A percentile compares a stretch with the other conserved stretches of the same genome.
These are phyloP conservation scores for Australoheros scitulus DNA, from an alignment of 2,113 vertebrate genomes.

Conservation along the genomic window DNA sequence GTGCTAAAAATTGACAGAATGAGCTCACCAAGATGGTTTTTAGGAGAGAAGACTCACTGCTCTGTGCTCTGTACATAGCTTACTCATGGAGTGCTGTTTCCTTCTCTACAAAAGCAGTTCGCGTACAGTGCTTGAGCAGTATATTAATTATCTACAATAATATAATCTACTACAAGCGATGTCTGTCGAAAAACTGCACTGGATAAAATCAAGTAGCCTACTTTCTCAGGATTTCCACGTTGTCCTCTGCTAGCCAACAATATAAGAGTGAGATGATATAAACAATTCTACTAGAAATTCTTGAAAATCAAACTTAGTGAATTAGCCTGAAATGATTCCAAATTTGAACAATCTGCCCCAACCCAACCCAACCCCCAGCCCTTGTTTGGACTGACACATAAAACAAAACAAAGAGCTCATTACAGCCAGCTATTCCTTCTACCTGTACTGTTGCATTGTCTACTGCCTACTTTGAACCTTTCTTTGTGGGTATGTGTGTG, in stretches of 20 bases:
- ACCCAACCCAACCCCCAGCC: background rate
- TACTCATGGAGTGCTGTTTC: background rate
- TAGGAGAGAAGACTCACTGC: background rate
- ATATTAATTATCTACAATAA: background rate
- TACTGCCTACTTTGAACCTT: slow-evolving; percentile 10
- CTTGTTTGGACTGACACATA: background rate
- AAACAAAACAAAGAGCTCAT: slow-evolving; percentile 22
- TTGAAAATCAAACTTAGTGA: background rate
- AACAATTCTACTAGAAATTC: background rate
- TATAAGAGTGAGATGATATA: too few relatives aligned
- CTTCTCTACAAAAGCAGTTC: background rate
- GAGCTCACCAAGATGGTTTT: background rate
- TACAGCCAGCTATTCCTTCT: slow-evolving; percentile 12
- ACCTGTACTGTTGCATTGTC: slow-evolving; percentile 13
- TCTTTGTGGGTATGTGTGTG: slow-evolving; percentile 14
- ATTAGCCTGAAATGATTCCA: background rate
- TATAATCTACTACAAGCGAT: background rate
- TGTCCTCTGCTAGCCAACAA: background rate
- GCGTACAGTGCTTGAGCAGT: background rate
- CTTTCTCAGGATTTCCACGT: background rate
- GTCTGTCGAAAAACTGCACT: background rate
- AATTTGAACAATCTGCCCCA: background rate
- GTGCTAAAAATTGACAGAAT: background rate
- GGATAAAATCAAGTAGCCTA: background rate
- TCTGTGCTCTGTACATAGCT: background rate